Conservation (phyloP, 1,140 invertebrate genomes). For the Trichonephila inaurata region DNA sequence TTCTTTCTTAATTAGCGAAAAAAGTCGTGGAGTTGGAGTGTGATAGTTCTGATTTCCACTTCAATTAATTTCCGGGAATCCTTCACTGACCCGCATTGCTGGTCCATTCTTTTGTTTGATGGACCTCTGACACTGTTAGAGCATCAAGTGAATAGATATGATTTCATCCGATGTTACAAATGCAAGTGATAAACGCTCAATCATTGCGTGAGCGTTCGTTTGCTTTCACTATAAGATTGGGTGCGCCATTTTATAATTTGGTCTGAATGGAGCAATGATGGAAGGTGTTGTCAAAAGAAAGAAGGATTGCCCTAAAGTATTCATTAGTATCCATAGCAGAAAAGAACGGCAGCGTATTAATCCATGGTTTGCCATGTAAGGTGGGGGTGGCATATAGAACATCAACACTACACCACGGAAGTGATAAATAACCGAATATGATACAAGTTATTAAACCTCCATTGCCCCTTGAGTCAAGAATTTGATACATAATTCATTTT, state of each 20-base stretch:
- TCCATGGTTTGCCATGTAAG: background rate
- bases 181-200: background rate
- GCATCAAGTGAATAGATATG: background rate
- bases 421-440: background rate
- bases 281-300: background rate
- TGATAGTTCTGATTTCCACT: background rate
- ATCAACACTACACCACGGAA: background rate
- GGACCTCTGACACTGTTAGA: slow-evolving; percentile 15
- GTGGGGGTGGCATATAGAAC: background rate
- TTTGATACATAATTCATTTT: no score
- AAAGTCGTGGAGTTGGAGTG: background rate
- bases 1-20: slow-evolving; percentile 3
- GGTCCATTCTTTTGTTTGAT: background rate
- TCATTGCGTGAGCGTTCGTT: background rate
- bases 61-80: slow-evolving; percentile 17
- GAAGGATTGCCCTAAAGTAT: background rate
- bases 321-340: background rate
- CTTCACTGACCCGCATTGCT: background rate
- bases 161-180: background rate
- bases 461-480: no score
- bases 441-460: no score
- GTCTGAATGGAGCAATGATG: background rate
- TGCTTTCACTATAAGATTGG: background rate
- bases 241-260: background rate
- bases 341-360: background rate